Evolutionary conservation across 1,140 invertebrate species (phyloP), one percentile per base, ranked within the genome.

Genomic region (Drosophila athabasca): DNA sequence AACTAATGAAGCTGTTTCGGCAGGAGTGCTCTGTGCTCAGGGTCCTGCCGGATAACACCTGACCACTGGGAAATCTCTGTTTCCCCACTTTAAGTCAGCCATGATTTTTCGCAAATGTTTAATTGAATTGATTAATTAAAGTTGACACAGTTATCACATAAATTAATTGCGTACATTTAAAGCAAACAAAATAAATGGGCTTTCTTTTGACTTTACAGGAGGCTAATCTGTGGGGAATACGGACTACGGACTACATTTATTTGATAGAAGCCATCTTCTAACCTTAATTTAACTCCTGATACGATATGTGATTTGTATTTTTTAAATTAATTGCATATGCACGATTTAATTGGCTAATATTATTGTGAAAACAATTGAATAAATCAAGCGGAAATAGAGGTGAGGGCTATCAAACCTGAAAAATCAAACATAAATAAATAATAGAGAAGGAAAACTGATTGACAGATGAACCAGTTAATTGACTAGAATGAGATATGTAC

Each of bases 1-100:
- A 74, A 75, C 82, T 85, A 85, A 85, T 85, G 81, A 85, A 85
- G 81, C 82, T 80, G 62, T 69, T 85, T 62, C 46, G 43, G 51
- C 35, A 39, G 19, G 48, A 58, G 52, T 51, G n/a, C n/a, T n/a
- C 71, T 72, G 46, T 43, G 22, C 35, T 43, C 43, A 48, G 43
- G 44, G 3, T 9, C 7, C 7, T 54, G 58, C 45, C 41, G 35
- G 45, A 62, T 53, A 39, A 13, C 71, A 75, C 61, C 71, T 66
- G 71, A 66, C 41, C 59, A 35, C 24, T 44, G 45, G 4, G 35
- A 43, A 45, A 62, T 54, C 22, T 45, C 31, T 43, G 22, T 15
- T 48, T 31, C 8, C 29, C 39, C 31, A 22, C 60, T 41, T 66
- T 22, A 54, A 48, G n/a, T 19, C 31, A 11, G 17, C 5, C 2